Evolutionary conservation across 2,888 invertebrate species (phyloP).

Genomic region (Drosophila anomelani): DNA sequence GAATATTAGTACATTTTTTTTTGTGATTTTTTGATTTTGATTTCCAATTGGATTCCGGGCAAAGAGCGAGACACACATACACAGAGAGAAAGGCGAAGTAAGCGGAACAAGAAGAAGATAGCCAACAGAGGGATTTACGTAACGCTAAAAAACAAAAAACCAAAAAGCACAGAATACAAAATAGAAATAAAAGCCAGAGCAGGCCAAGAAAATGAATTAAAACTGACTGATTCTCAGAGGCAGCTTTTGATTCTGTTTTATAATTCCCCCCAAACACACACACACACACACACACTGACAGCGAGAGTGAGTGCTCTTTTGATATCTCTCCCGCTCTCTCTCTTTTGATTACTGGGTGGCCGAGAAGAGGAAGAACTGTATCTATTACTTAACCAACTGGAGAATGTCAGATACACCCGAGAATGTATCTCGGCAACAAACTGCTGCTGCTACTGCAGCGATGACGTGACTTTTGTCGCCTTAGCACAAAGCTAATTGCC

Average conservation of each 20-base stretch:
- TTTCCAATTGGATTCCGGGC: conserved; percentile 19
- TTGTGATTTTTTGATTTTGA: conserved; percentile 11
- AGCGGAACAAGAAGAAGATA: conserved; percentile 40
- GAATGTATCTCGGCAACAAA: conserved; percentile 12
- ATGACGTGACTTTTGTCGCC: conserved; percentile 39
- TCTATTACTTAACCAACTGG: conserved; percentile 69
- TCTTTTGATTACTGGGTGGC: conserved; percentile 28
- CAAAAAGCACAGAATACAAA: conserved; percentile 30
- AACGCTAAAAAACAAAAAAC: conserved; percentile 65
- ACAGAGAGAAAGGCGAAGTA: conserved; percentile 25
- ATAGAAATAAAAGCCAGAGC: conserved; percentile 33
- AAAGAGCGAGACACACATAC: background rate
- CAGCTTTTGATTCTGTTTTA: conserved; percentile 79
- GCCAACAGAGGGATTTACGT: conserved; percentile 58
- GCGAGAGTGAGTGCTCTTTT: conserved; percentile 8
- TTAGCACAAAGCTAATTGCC: conserved; percentile 37
- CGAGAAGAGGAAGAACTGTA: conserved; percentile 48
- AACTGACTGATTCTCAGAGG: conserved; percentile 65
- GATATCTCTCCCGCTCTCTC: conserved; percentile 13
- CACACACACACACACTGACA: conserved; percentile 26
- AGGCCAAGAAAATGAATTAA: conserved; percentile 50
- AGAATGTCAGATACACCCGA: conserved; percentile 22
- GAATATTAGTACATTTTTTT: conserved; percentile 17
- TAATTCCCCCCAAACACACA: conserved; percentile 63
- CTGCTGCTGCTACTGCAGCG: conserved; percentile 8